These are phyloP conservation scores for Chorisops tibialis DNA, from an alignment of 2,888 invertebrate genomes.

Conservation along the genomic window DNA sequence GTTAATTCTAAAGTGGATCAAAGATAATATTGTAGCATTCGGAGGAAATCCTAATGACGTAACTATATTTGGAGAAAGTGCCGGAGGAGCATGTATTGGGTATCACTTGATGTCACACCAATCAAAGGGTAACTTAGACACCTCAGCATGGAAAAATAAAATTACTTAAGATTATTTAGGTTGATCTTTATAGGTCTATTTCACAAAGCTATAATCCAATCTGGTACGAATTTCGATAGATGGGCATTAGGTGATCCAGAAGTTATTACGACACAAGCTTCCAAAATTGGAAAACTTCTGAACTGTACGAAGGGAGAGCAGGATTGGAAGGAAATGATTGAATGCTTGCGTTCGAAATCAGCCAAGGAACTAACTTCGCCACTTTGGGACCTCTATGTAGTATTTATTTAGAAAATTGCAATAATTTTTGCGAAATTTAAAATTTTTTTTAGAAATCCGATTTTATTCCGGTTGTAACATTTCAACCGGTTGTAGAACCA, in stretches of 20 bases:
- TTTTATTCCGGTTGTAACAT: background rate
- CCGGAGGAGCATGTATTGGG: conserved; percentile 60
- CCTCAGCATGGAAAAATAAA: background rate
- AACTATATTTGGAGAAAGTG: conserved; percentile 62
- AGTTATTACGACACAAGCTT: background rate
- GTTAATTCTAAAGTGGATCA: conserved; percentile 57
- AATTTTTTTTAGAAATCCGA: background rate
- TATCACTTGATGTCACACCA: conserved; percentile 59
- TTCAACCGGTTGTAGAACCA: background rate
- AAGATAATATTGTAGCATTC: conserved; percentile 57
- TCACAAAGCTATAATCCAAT: conserved; percentile 7
- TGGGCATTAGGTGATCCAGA: background rate
- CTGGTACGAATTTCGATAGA: background rate
- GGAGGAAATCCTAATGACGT: conserved; percentile 59
- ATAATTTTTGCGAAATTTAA: too few relatives aligned
- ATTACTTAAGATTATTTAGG: background rate
- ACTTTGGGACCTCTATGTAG: background rate
- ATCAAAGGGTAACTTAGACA: conserved; percentile 28
- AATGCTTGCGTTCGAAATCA: background rate
- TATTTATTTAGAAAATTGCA: too few relatives aligned
- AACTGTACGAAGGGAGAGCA: background rate
- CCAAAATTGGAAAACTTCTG: background rate
- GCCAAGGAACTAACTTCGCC: background rate
- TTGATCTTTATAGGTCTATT: conserved; percentile 4
- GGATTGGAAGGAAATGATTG: background rate